These are phyloP conservation scores for Leptinotarsa lineolata DNA, from an alignment of 1,140 invertebrate genomes.

Conservation along the genomic window DNA sequence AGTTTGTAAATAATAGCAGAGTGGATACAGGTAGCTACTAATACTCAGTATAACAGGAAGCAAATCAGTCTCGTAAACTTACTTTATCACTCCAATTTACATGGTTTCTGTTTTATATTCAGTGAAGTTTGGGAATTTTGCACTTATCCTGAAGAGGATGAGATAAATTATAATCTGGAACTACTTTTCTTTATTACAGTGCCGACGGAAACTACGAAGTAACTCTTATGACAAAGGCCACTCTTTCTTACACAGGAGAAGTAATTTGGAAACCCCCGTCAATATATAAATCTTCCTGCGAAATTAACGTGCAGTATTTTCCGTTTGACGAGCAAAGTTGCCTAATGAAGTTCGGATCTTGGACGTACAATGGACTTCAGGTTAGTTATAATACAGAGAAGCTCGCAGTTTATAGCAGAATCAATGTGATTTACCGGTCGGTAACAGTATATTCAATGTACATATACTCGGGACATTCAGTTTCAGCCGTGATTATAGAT, in stretches of 20 bases:
- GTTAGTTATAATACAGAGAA: slow-evolving; percentile 58
- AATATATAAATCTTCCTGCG: slow-evolving; percentile 97
- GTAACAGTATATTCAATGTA: neutral
- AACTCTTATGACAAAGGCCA: slow-evolving; percentile 95
- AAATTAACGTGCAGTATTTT: slow-evolving; percentile 95
- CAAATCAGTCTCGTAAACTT: no score
- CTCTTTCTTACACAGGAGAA: slow-evolving; percentile 85
- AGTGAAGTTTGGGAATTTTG: no score
- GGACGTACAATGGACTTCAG: slow-evolving; percentile 91
- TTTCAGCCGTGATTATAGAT: no score
- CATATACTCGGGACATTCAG: neutral
- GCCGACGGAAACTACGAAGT: slow-evolving; percentile 98
- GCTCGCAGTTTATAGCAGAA: neutral
- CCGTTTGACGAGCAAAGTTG: slow-evolving; percentile 94
- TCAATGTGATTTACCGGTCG: neutral
- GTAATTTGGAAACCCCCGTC: slow-evolving; percentile 97
- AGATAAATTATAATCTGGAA: neutral
- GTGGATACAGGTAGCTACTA: no score
- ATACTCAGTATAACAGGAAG: no score
- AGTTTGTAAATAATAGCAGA: no score
- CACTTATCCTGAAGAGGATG: no score
- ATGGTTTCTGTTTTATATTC: no score
- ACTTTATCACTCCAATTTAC: no score
- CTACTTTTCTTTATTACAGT: slow-evolving; percentile 56
- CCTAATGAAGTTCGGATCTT: slow-evolving; percentile 95